Evolutionary conservation across 2,797 vertebrate genomes (phyloP).

Genomic region (Chiloscyllium punctatum): DNA sequence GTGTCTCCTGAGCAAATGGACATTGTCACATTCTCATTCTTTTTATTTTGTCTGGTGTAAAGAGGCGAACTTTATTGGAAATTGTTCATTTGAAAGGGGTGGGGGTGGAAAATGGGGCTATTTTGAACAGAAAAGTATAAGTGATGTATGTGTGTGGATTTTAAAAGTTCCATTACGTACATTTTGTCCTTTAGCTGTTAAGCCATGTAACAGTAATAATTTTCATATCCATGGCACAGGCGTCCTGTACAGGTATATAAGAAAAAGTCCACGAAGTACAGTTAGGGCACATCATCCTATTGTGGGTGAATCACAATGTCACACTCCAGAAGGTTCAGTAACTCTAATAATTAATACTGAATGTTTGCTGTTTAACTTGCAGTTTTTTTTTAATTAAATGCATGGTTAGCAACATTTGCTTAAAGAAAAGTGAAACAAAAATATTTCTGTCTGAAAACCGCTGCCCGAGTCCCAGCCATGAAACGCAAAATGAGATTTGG

Average conservation of each 20-base stretch:
- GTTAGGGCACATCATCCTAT: slow-evolving; percentile 37
- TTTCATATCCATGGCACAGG: slow-evolving; percentile 35
- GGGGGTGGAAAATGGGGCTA: not conserved
- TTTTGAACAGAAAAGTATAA: not conserved
- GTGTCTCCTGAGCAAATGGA: slow-evolving; percentile 22
- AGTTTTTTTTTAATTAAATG: slow-evolving; percentile 34
- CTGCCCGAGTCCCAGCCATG: not conserved
- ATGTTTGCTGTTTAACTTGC: slow-evolving; percentile 38
- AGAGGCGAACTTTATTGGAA: not conserved
- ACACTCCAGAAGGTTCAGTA: slow-evolving; percentile 39
- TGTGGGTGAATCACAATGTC: slow-evolving; percentile 38
- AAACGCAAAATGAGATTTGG: not conserved
- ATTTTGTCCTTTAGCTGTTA: slow-evolving; percentile 34
- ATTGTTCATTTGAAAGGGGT: slow-evolving; percentile 9
- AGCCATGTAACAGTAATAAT: slow-evolving; percentile 36
- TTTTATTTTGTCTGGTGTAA: not conserved
- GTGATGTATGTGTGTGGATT: slow-evolving; percentile 34
- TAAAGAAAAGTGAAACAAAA: slow-evolving; percentile 32
- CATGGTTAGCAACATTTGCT: slow-evolving; percentile 29
- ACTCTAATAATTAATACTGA: slow-evolving; percentile 38
- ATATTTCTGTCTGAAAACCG: slow-evolving; percentile 33
- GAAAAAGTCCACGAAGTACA: slow-evolving; percentile 30
- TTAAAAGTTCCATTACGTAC: slow-evolving; percentile 36
- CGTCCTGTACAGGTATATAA: slow-evolving; percentile 38
- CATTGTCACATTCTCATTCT: not conserved